Conservation (phyloP, 1,140 invertebrate species). For the Diorhabda elongata region DNA sequence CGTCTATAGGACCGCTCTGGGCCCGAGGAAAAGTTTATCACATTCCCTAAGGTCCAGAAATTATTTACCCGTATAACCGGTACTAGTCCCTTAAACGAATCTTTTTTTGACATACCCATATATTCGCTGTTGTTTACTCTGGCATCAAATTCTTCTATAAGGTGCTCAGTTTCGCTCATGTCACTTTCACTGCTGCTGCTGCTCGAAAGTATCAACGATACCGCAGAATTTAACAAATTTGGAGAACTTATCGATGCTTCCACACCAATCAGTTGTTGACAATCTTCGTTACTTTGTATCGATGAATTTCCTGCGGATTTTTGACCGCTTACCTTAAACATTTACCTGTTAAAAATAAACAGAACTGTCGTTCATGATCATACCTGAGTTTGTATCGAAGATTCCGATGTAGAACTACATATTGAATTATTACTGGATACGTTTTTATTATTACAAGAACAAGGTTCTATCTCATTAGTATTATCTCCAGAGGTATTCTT, state of each 20-base stretch:
- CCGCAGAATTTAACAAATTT: slow-evolving; percentile 42
- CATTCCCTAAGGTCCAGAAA: too few relatives aligned
- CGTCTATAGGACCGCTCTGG: too few relatives aligned
- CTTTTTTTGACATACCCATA: neutral
- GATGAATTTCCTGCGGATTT: slow-evolving; percentile 12
- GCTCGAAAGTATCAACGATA: slow-evolving; percentile 46
- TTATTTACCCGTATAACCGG: too few relatives aligned
- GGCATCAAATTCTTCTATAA: slow-evolving; percentile 54
- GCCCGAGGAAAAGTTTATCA: too few relatives aligned
- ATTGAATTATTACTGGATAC: slow-evolving; percentile 15
- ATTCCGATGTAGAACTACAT: slow-evolving; percentile 27
- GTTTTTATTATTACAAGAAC: slow-evolving; percentile 18
- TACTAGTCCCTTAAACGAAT: too few relatives aligned
- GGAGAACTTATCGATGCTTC: slow-evolving; percentile 44
- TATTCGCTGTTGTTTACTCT: slow-evolving; percentile 39
- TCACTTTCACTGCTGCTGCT: slow-evolving; percentile 54
- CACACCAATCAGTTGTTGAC: slow-evolving; percentile 34
- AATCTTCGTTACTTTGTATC: slow-evolving; percentile 20
- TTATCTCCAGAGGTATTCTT: neutral
- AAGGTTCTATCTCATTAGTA: neutral
- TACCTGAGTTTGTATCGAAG: slow-evolving; percentile 29
- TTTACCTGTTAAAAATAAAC: slow-evolving; percentile 1
- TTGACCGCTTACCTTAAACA: slow-evolving; percentile 11
- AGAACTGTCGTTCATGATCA: neutral
- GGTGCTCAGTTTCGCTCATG: slow-evolving; percentile 65